phyloP scores from a whole-genome alignment of 2,797 vertebrate species.

The Paguma larvata region DNA sequence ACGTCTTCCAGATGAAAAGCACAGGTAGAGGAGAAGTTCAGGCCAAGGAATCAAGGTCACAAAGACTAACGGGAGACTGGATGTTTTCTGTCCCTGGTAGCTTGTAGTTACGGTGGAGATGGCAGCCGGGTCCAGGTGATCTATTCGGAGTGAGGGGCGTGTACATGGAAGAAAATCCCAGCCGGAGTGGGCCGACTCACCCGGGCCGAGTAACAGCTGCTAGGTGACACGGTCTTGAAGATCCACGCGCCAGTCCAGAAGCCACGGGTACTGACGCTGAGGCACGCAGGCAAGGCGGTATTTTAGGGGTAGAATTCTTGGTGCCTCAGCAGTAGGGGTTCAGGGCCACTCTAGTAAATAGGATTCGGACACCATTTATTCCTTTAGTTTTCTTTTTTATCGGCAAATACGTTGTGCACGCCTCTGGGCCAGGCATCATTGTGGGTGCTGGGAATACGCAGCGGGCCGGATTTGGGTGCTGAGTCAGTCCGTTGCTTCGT shows the following conservation, averaged over 20 bases:
- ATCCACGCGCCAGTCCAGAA: neutral
- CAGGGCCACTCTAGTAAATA: neutral
- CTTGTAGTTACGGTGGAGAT: neutral
- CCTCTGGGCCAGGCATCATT: neutral
- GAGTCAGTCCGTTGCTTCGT: neutral
- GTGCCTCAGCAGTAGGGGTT: neutral
- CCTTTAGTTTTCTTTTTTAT: slow-evolving; percentile 26
- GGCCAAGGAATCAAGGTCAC: neutral
- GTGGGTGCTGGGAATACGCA: neutral
- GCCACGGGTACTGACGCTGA: neutral
- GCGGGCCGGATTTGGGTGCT: neutral
- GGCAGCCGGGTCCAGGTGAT: neutral
- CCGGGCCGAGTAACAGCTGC: neutral
- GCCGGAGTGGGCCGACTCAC: neutral
- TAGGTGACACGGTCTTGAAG: neutral
- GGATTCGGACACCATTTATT: neutral
- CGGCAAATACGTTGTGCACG: neutral
- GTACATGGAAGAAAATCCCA: neutral
- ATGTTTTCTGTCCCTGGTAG: neutral
- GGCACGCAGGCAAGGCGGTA: neutral
- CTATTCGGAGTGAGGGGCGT: neutral
- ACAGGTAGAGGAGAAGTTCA: neutral
- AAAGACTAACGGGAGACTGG: neutral
- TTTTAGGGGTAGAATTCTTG: neutral
- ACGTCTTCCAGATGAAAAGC: neutral